A percentile compares a stretch with the other conserved stretches of the same genome.
Conservation (phyloP, 1,140 invertebrate genomes). For the Bombus picipes region DNA sequence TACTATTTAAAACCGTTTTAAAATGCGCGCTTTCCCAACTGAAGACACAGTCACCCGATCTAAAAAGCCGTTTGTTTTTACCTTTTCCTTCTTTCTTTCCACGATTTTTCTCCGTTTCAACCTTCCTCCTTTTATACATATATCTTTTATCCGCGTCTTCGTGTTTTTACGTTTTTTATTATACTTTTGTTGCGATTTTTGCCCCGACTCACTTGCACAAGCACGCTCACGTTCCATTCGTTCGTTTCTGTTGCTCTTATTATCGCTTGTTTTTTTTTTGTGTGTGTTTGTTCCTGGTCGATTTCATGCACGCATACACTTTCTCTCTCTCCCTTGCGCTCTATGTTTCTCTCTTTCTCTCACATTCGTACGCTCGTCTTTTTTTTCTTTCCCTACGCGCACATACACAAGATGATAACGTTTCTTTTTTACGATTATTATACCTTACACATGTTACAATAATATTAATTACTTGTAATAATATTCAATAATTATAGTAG, state of each 20-base stretch:
- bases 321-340: neutral
- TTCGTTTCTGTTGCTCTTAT: slow-evolving; percentile 17
- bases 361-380: slow-evolving; percentile 21
- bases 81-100: neutral
- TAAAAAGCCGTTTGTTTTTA: slow-evolving; percentile 33
- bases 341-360: slow-evolving; percentile 3
- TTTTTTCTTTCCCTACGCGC: slow-evolving; percentile 55
- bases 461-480: slow-evolving; percentile 81
- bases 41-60: slow-evolving; percentile 32
- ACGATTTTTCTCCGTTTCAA: neutral
- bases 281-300: slow-evolving; percentile 58
- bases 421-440: slow-evolving; percentile 78
- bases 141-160: slow-evolving; percentile 10
- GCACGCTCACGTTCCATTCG: slow-evolving; percentile 64
- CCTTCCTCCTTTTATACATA: neutral
- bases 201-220: slow-evolving; percentile 68
- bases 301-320: slow-evolving; percentile 60
- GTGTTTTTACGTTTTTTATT: slow-evolving; percentile 21
- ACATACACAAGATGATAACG: slow-evolving; percentile 77
- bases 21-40: slow-evolving; percentile 5
- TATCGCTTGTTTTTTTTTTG: neutral
- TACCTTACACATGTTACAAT: slow-evolving; percentile 80
- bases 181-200: slow-evolving; percentile 53
- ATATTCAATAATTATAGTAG: slow-evolving; percentile 81
- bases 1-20: neutral